Evolutionary conservation across 1,140 invertebrate species (phyloP), one percentile per base, ranked within the genome.

Genomic region (Drosophila arawakana): DNA sequence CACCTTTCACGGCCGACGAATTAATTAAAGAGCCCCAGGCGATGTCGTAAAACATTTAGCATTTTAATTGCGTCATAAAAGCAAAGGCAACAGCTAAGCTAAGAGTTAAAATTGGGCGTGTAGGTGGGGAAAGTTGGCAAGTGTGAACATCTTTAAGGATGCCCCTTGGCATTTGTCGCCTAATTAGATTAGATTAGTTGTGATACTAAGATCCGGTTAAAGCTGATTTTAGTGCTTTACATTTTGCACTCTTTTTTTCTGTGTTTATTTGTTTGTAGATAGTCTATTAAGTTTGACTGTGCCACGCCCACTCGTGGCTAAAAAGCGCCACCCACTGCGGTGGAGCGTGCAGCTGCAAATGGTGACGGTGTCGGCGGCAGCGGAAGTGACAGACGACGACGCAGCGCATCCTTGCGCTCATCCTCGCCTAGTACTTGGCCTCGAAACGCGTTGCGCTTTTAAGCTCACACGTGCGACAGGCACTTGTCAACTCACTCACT

Each of bases 401-500:
- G 73, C 57, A 39, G 62, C 68, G 74, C 73, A 61, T 55, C 46
- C 55, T 72, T 54, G 44, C 69, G 70, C 35, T 73, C 58, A 61
- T 70, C 58, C 60, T 73, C 63, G 76, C 77, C 81, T 70, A 61
- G 60, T 55, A 88, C 72, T 88, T 88, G 84, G 80, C 84, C 84
- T 88, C 84, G 84, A 88, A 89, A 89, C 79, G 74, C 73, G 78
- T 78, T 88, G 83, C 83, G 83, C 83, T 88, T 88, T 88, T 88
- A 88, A 88, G 83, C 83, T 82, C 79, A 88, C 83, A 88, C 79
- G 83, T 88, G 83, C 83, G 69, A 50, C 61, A 55, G 49, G 21
- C 73, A 55, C 66, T 72, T 73, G 71, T 73, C 70, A 86, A 73
- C 71, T 86, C 61, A 59, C 66, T 76, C 66, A 57, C 60, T 44